A percentile compares a stretch with the other conserved stretches of the same genome.
Evolutionary conservation across 2,888 invertebrate genomes (phyloP).

Genomic region (Hydraecia micacea): DNA sequence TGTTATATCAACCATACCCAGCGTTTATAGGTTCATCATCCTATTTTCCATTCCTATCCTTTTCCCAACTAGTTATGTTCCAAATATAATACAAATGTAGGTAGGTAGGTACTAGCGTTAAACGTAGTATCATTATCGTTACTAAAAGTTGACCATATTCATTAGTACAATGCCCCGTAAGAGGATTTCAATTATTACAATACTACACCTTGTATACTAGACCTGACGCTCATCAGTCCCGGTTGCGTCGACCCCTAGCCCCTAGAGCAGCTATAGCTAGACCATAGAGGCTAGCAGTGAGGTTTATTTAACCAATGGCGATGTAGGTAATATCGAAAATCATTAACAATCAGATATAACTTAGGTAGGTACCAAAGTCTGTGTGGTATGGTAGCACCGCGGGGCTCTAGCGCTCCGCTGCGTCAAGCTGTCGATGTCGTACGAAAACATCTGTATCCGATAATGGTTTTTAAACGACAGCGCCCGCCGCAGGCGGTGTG

Average conservation of each 20-base stretch:
- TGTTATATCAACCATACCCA: neutral
- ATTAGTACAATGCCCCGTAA: neutral
- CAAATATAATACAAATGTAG: neutral
- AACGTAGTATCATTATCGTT: neutral
- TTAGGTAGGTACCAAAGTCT: neutral
- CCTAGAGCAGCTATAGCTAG: neutral
- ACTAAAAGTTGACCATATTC: neutral
- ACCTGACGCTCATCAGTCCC: neutral
- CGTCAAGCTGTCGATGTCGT: conserved; percentile 32
- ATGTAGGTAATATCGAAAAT: neutral
- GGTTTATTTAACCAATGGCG: neutral
- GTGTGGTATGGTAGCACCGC: conserved; percentile 14
- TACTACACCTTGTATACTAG: neutral
- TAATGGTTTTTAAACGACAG: conserved; percentile 20
- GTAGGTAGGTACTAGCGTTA: neutral
- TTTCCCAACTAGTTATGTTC: neutral
- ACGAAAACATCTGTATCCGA: conserved; percentile 52
- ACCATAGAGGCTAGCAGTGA: neutral
- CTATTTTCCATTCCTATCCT: neutral
- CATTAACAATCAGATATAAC: neutral
- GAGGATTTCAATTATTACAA: neutral
- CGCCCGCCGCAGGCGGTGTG: conserved; percentile 49
- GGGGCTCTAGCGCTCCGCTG: conserved; percentile 13
- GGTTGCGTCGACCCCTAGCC: neutral
- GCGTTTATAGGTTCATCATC: neutral